phyloP scores from a whole-genome alignment of 1,140 invertebrate species.

The Acromyrmex heyeri region DNA sequence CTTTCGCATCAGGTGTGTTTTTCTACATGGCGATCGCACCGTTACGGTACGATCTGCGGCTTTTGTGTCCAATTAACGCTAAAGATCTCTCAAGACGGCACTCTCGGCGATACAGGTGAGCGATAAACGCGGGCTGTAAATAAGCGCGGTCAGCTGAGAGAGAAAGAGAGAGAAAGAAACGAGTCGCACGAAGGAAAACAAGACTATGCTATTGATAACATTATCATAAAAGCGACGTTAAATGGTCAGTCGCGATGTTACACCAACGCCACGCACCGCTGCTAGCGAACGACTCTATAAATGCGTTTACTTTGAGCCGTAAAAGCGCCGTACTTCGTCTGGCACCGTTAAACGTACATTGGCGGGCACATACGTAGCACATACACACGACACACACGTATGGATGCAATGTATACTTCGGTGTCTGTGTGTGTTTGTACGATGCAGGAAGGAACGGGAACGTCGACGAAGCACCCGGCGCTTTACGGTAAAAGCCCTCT shows the following conservation, averaged over 20 bases:
- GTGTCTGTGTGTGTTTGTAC: conserved; percentile 56
- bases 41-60: conserved; percentile 7
- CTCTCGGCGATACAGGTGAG: conserved; percentile 64
- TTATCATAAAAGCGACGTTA: conserved; percentile 86
- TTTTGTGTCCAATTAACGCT: conserved; percentile 49
- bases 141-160: conserved; percentile 42
- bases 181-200: conserved; percentile 14
- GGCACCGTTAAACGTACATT: conserved; percentile 76
- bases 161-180: neutral
- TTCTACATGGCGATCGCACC: conserved; percentile 15
- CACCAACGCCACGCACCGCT: conserved; percentile 73
- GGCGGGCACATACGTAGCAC: neutral
- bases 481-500: conserved; percentile 86
- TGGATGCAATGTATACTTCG: conserved; percentile 14
- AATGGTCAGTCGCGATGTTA: conserved; percentile 80
- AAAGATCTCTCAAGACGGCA: conserved; percentile 25
- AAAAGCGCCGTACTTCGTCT: conserved; percentile 83
- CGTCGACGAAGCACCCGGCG: conserved; percentile 79
- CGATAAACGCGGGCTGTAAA: conserved; percentile 66
- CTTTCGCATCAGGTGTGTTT: neutral
- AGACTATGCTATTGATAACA: conserved; percentile 83
- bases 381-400: neutral
- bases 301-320: conserved; percentile 86
- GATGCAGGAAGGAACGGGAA: conserved; percentile 71
- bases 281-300: conserved; percentile 84